phyloP scores from a whole-genome alignment of 2,888 invertebrate species.

The Reticulitermes lucifugus region DNA sequence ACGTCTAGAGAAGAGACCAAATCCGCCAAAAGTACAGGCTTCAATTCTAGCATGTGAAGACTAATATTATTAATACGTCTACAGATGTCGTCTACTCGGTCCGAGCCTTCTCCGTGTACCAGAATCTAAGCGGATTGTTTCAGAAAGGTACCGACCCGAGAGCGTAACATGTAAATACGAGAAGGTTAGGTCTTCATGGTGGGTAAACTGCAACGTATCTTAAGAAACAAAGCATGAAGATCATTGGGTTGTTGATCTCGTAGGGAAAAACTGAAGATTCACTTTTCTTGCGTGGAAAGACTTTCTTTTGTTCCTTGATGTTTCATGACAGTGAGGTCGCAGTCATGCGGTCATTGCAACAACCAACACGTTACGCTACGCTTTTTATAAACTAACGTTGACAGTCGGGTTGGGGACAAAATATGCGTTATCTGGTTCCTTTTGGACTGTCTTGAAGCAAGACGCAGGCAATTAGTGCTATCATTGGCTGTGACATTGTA shows the following conservation, averaged over 20 bases:
- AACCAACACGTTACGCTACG: neutral
- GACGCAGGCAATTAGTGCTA: neutral
- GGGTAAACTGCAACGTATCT: neutral
- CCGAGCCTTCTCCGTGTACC: no score
- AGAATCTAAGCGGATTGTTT: no score
- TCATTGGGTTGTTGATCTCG: slow-evolving; percentile 6
- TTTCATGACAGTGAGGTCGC: neutral
- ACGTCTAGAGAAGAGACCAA: no score
- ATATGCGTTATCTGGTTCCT: neutral
- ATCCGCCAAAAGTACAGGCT: no score
- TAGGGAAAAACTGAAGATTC: neutral
- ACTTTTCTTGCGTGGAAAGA: neutral
- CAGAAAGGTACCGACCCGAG: no score
- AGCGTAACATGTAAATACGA: no score
- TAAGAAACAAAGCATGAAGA: slow-evolving; percentile 2
- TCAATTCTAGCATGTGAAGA: no score
- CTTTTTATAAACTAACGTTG: neutral
- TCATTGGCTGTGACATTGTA: neutral
- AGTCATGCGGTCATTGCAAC: neutral
- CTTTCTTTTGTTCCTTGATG: slow-evolving; percentile 3
- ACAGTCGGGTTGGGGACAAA: neutral
- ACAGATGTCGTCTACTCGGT: no score
- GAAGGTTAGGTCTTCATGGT: neutral
- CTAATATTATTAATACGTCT: no score
- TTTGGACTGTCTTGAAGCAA: neutral